Evolutionary conservation across 2,888 invertebrate genomes (phyloP).

Genomic region (Melanargia galathea): DNA sequence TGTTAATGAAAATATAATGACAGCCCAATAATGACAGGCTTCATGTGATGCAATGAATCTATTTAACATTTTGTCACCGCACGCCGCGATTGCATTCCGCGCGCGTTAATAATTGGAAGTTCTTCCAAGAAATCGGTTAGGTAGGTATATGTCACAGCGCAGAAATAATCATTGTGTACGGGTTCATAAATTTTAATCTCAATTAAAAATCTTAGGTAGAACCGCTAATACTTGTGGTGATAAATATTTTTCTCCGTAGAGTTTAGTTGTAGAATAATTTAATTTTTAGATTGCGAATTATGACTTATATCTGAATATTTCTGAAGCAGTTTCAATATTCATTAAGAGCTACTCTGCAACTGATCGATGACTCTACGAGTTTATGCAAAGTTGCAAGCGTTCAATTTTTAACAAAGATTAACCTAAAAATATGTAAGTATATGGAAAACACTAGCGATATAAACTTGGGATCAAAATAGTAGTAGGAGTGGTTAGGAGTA

Average conservation of each 20-base stretch:
- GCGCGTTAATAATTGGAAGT: constrained; percentile 32
- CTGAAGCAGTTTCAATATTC: too few species aligned
- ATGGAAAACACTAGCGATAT: neutral
- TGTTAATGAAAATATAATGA: constrained; percentile 11
- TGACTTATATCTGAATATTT: too few species aligned
- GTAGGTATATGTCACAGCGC: constrained; percentile 31
- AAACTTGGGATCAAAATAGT: neutral
- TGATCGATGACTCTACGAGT: too few species aligned
- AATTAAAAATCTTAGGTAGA: neutral
- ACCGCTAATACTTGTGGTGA: neutral
- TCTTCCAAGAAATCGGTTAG: constrained; percentile 37
- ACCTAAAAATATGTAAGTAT: too few species aligned
- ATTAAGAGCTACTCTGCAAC: too few species aligned
- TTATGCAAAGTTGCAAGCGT: too few species aligned
- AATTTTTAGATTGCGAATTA: too few species aligned
- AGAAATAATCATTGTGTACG: neutral
- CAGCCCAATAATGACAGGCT: constrained; percentile 6
- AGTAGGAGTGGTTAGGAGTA: neutral
- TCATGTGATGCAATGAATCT: constrained; percentile 12
- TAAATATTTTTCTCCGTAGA: too few species aligned
- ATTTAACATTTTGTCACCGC: constrained; percentile 26
- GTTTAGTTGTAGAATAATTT: too few species aligned
- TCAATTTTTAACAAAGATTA: too few species aligned
- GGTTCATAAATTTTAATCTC: neutral
- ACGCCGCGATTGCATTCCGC: constrained; percentile 19